Conservation (phyloP, 2,113 vertebrate species). For the Ovibos moschatus region DNA sequence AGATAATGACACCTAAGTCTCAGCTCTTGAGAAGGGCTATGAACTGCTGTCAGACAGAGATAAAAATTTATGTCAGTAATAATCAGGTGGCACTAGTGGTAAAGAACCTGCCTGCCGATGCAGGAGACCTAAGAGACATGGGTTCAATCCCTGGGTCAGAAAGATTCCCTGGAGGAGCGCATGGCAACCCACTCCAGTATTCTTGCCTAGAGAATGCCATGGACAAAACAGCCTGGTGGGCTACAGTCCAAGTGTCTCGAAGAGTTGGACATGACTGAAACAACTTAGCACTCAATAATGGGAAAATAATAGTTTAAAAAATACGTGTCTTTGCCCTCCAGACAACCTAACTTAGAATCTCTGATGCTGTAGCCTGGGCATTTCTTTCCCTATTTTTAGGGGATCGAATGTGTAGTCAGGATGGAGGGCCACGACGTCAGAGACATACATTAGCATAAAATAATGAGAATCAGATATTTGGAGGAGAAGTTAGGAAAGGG, state of each 20-base stretch:
- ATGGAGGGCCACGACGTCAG: neutral
- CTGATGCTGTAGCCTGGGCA: neutral
- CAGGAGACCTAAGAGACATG: neutral
- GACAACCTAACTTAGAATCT: neutral
- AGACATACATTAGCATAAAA: neutral
- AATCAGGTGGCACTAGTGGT: neutral
- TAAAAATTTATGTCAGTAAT: neutral
- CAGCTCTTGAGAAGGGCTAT: neutral
- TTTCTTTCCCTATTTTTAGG: neutral
- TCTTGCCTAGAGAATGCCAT: neutral
- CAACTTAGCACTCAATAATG: neutral
- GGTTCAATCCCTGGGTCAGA: neutral
- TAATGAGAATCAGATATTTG: neutral
- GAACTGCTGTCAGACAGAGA: neutral
- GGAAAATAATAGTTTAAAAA: neutral
- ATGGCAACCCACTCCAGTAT: neutral
- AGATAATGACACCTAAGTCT: neutral
- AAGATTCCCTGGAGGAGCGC: neutral
- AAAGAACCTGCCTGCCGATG: neutral
- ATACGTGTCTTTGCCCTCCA: neutral
- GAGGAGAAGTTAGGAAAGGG: neutral
- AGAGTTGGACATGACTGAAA: neutral
- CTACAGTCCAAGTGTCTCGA: neutral
- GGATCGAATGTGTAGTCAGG: neutral
- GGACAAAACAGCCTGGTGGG: neutral